Base-by-base conservation (phyloP, 2,113 vertebrate species). In the Raja brachyura region DNA sequence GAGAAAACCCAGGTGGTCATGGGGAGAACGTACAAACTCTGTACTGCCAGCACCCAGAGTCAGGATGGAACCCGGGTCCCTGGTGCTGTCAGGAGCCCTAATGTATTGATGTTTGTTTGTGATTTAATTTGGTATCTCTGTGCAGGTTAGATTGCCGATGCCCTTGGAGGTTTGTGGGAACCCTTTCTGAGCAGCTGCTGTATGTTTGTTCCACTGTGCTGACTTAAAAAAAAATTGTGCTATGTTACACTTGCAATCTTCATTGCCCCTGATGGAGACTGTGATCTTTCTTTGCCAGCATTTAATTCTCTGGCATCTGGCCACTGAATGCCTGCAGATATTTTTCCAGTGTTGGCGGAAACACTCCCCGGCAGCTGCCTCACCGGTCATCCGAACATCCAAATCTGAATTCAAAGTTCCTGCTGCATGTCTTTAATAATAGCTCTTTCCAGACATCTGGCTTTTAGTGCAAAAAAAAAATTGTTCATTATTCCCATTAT, bases 231-330 rank as follows among this genome's bases (percentile, higher is more conserved):
- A 59, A 4, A n/a, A n/a, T 85, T 85, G 61, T 66, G 59, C n/a
- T 63, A 88, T 33, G 18, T 63, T 88, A 63, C 83, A 88, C 83
- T 88, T 88, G 8, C 83, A 63, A 63, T 63, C 83, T 88, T 16
- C 83, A 63, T 28, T 63, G 59, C 59, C 59, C 59, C 59, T n/a
- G n/a, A 88, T 31, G 59, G 28, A 63, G 83, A 88, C 83, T 66
- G 28, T 63, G 83, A 88, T 88, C 83, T 66, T 63, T 88, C 83
- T 88, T 66, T 63, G 59, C 83, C 61, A 14, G 59, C 20, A 66
- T 88, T 66, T 88, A 88, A 88, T 88, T 31, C 83, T 88, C 63
- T 66, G 83, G 83, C 83, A 61, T 88, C 83, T 88, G 83, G n/a
- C 28, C 59, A 88, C 59, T 31, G 59, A 88, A 31, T 66, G 83